A percentile compares a stretch with the other conserved stretches of the same genome.
phyloP scores from a whole-genome alignment of 2,888 invertebrate species.

The Cantharis rufa region DNA sequence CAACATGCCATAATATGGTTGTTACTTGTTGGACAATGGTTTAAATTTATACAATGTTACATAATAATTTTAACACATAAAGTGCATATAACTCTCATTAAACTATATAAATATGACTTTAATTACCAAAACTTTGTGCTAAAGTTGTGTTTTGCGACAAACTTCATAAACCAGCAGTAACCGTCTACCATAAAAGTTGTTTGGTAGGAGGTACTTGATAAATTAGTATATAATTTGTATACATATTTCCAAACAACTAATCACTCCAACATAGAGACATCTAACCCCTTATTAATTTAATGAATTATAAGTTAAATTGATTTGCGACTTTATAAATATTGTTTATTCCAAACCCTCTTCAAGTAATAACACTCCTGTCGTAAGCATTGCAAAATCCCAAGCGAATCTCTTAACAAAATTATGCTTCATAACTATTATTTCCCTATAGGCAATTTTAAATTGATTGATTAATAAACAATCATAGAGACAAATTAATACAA shows the following conservation, averaged over 20 bases:
- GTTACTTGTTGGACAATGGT: slow-evolving; percentile 35
- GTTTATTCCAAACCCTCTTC: background rate
- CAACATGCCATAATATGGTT: background rate
- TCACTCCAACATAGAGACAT: background rate
- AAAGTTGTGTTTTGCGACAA: background rate
- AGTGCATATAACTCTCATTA: slow-evolving; percentile 21
- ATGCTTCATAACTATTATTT: slow-evolving; percentile 42
- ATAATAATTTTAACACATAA: slow-evolving; percentile 20
- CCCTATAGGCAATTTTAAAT: slow-evolving; percentile 33
- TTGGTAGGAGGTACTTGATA: background rate
- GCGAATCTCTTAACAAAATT: slow-evolving; percentile 34
- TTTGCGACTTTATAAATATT: background rate
- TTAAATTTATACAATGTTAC: slow-evolving; percentile 34
- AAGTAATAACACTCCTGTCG: background rate
- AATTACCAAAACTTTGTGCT: background rate
- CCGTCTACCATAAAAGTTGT: background rate
- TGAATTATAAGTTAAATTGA: background rate
- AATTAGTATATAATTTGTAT: background rate
- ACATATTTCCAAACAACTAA: background rate
- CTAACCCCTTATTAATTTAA: background rate
- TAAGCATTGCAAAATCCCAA: background rate
- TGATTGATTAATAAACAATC: slow-evolving; percentile 38
- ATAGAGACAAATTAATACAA: slow-evolving; percentile 26
- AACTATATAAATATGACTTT: background rate
- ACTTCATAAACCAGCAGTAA: background rate